These are phyloP conservation scores for Criorhina ranunculi DNA, from an alignment of 2,888 invertebrate species.

Conservation along the genomic window DNA sequence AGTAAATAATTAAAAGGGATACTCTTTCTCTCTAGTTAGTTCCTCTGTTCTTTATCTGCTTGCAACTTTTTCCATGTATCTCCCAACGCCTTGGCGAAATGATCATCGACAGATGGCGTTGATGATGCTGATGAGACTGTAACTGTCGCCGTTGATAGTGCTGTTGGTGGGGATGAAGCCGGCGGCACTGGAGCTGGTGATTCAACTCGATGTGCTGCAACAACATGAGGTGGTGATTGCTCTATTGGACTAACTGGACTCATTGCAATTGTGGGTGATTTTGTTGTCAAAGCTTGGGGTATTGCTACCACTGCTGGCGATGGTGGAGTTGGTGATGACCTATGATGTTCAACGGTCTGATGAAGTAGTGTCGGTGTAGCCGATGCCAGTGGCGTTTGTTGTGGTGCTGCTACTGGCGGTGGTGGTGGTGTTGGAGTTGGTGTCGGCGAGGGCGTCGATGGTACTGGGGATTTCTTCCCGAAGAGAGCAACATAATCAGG, in stretches of 20 bases:
- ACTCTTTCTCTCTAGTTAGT: constrained; percentile 76
- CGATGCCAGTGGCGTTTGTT: constrained; percentile 82
- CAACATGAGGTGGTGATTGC: constrained; percentile 58
- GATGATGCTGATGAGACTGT: constrained; percentile 81
- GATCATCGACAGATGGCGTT: constrained; percentile 92
- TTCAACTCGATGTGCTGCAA: constrained; percentile 60
- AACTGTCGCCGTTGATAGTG: constrained; percentile 70
- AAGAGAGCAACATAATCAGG: constrained; percentile 91
- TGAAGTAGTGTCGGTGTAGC: constrained; percentile 49
- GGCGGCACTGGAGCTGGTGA: constrained; percentile 45
- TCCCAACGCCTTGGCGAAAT: constrained; percentile 95
- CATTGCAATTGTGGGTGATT: constrained; percentile 44
- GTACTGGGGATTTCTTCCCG: constrained; percentile 85
- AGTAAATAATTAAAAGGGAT: constrained; percentile 1
- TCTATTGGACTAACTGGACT: constrained; percentile 64
- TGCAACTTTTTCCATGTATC: constrained; percentile 93
- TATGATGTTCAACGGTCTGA: constrained; percentile 51
- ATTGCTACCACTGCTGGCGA: constrained; percentile 73
- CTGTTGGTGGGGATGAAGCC: constrained; percentile 73
- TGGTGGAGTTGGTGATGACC: constrained; percentile 56
- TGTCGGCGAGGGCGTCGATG: constrained; percentile 78
- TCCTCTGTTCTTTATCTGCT: constrained; percentile 85
- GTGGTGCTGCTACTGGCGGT: constrained; percentile 73
- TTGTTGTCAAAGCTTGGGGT: constrained; percentile 62
- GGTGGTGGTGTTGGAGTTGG: constrained; percentile 79